Percentiles rank a stretch among this genome's conserved stretches.
phyloP scores from a whole-genome alignment of 2,797 vertebrate genomes.

The Darevskia mixta region DNA sequence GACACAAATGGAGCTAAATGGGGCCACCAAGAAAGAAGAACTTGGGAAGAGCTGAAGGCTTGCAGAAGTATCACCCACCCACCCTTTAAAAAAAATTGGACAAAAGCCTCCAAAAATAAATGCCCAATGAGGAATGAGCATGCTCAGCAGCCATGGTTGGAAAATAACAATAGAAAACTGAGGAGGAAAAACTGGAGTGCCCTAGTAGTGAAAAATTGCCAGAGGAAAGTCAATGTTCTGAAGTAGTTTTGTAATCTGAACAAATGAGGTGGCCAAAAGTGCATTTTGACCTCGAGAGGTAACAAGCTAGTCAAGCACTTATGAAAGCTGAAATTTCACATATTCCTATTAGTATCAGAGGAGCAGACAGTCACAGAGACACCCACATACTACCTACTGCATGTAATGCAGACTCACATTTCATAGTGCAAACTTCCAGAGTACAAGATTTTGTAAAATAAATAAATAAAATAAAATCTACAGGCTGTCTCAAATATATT shows the following conservation, averaged over 20 bases:
- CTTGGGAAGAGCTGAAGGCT: too few relatives aligned
- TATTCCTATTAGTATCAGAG: not conserved
- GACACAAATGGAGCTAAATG: not conserved
- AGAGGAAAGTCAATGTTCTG: constrained; percentile 28
- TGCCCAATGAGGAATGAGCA: not conserved
- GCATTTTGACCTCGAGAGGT: constrained; percentile 31
- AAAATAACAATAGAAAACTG: not conserved
- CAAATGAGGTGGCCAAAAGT: constrained; percentile 30
- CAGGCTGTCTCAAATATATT: not conserved
- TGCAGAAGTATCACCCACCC: not conserved
- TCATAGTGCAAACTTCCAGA: constrained; percentile 2
- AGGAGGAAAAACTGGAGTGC: not conserved
- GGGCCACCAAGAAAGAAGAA: not conserved
- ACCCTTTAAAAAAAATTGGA: not conserved
- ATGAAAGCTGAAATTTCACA: not conserved
- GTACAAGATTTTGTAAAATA: not conserved
- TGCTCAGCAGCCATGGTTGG: not conserved
- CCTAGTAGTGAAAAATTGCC: not conserved
- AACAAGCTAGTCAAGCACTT: constrained; percentile 13
- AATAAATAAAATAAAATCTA: not conserved
- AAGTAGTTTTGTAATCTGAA: constrained; percentile 13
- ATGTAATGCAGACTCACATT: not conserved
- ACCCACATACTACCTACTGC: not conserved
- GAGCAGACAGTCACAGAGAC: not conserved
- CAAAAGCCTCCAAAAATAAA: not conserved